These are phyloP conservation scores for Pandemis corylana DNA, from an alignment of 2,888 invertebrate genomes.

Conservation along the genomic window DNA sequence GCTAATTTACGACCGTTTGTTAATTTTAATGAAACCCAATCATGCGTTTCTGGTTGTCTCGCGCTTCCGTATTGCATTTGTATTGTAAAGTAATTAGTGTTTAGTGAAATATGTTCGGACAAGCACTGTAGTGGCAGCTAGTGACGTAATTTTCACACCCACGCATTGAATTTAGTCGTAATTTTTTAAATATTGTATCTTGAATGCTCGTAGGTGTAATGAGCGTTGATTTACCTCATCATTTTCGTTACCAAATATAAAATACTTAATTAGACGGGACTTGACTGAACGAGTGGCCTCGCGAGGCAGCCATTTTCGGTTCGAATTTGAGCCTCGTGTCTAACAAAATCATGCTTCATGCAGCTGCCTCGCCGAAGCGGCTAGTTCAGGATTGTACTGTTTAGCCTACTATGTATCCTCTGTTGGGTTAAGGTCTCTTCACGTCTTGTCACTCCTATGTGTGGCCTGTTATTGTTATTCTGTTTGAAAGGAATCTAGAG, in stretches of 20 bases:
- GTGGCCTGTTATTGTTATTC: no score
- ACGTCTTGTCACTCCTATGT: no score
- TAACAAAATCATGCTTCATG: no score
- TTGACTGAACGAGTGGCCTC: no score
- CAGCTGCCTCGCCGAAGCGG: no score
- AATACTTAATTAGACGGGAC: no score
- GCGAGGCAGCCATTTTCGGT: no score
- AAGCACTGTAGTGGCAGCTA: constrained; percentile 13
- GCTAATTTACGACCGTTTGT: constrained; percentile 66
- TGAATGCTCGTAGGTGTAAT: neutral
- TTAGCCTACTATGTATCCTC: no score
- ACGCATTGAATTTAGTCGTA: neutral
- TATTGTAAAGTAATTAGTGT: constrained; percentile 40
- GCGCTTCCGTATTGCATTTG: constrained; percentile 40
- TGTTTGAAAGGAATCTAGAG: no score
- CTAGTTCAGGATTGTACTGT: no score
- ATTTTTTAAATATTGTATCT: neutral
- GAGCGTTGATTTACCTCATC: neutral
- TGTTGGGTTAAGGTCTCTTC: no score
- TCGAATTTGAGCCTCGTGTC: no score
- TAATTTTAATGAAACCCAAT: constrained; percentile 39
- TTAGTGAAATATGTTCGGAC: constrained; percentile 36
- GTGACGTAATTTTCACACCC: neutral
- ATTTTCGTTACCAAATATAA: neutral
- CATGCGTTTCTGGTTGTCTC: constrained; percentile 36